These are phyloP conservation scores for Spodoptera litura DNA, from an alignment of 1,140 invertebrate species.

Conservation along the genomic window DNA sequence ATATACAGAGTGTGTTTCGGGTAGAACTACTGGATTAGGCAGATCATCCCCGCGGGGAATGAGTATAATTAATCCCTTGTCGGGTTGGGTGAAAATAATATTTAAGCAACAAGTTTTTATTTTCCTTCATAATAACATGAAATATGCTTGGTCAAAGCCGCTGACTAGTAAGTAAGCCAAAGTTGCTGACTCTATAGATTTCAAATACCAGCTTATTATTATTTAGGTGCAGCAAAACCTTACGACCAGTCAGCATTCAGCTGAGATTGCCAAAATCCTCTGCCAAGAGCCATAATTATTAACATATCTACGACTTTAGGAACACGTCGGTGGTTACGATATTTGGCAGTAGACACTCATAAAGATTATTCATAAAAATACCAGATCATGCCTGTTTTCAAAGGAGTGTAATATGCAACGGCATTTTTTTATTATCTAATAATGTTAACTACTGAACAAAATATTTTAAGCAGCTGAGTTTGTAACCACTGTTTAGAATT, in stretches of 20 bases:
- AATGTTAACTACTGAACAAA: too few relatives aligned
- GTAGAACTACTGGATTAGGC: slow-evolving; percentile 14
- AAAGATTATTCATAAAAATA: neutral
- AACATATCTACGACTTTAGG: slow-evolving; percentile 26
- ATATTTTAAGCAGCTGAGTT: too few relatives aligned
- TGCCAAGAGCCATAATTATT: slow-evolving; percentile 27
- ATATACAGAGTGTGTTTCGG: slow-evolving; percentile 14
- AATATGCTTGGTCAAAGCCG: too few relatives aligned
- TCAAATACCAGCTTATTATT: neutral
- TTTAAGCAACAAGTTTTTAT: slow-evolving; percentile 19
- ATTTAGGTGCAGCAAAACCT: slow-evolving; percentile 12
- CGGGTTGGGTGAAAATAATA: slow-evolving; percentile 11
- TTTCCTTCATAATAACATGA: neutral
- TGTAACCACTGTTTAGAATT: too few relatives aligned
- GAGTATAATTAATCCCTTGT: slow-evolving; percentile 17
- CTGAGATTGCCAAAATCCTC: slow-evolving; percentile 9
- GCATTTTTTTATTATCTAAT: too few relatives aligned
- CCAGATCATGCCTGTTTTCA: too few relatives aligned
- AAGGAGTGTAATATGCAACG: too few relatives aligned
- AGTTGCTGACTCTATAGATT: neutral
- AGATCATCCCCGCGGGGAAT: slow-evolving; percentile 24
- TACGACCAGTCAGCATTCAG: neutral
- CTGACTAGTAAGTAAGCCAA: neutral
- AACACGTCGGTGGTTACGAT: neutral
- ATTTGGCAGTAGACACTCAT: slow-evolving; percentile 2